Percentiles rank a stretch among this genome's conserved stretches.
These are phyloP conservation scores for Nothoprocta perdicaria DNA, from an alignment of 2,113 vertebrate genomes.

Conservation along the genomic window DNA sequence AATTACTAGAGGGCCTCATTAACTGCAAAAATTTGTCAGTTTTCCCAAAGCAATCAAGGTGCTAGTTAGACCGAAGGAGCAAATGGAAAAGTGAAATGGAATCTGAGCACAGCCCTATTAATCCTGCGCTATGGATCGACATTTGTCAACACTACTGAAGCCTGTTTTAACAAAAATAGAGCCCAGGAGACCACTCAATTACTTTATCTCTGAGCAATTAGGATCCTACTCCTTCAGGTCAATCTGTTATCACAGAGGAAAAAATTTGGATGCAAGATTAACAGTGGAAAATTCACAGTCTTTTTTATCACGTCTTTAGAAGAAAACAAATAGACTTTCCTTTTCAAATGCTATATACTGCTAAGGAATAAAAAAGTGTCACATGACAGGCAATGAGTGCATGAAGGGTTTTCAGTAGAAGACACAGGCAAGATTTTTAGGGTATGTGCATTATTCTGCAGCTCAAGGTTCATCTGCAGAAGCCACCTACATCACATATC, in stretches of 20 bases:
- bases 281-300: conserved; percentile 29
- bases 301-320: not conserved
- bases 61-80: conserved; percentile 53
- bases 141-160: conserved; percentile 78
- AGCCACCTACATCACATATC: not conserved
- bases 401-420: not conserved
- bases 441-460: not conserved
- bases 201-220: conserved; percentile 77
- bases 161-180: conserved; percentile 68
- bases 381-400: not conserved
- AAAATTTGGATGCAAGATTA: conserved; percentile 26
- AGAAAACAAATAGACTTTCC: not conserved
- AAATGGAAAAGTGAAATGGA: conserved; percentile 62
- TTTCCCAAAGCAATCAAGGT: conserved; percentile 71
- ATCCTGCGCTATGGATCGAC: conserved; percentile 75
- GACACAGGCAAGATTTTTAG: not conserved
- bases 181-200: conserved; percentile 78
- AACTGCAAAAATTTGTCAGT: conserved; percentile 71
- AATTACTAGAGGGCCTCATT: conserved; percentile 71
- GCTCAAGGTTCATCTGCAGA: not conserved
- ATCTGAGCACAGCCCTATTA: conserved; percentile 73
- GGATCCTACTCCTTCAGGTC: conserved; percentile 60
- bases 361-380: no score
- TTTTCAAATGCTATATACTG: not conserved
- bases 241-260: conserved; percentile 49